Evolutionary conservation across 2,113 vertebrate species (phyloP).

Genomic region (Phyllostomus discolor): DNA sequence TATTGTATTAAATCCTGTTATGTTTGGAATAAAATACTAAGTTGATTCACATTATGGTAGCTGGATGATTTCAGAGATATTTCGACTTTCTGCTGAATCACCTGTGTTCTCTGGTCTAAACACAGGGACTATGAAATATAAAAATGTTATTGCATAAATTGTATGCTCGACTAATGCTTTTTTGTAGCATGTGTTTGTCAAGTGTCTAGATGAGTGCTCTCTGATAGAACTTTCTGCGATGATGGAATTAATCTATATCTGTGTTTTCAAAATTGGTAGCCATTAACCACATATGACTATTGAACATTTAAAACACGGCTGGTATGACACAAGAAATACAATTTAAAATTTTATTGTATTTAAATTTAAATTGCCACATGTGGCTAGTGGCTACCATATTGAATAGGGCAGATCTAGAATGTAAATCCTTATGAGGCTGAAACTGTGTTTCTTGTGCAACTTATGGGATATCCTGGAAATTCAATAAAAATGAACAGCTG

Average conservation of each 20-base stretch:
- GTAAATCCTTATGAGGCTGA: neutral
- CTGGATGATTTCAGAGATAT: neutral
- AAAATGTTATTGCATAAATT: neutral
- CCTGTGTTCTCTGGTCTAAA: neutral
- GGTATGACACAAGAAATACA: neutral
- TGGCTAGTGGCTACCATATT: neutral
- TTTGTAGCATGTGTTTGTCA: neutral
- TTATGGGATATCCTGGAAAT: neutral
- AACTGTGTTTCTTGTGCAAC: neutral
- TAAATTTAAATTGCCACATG: neutral
- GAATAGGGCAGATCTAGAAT: neutral
- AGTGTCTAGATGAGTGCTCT: neutral
- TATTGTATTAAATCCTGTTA: neutral
- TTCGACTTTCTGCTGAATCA: neutral
- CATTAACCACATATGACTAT: neutral
- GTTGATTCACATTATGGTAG: neutral
- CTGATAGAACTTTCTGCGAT: neutral
- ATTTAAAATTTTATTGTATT: neutral
- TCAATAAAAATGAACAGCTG: neutral
- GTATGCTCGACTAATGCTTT: neutral
- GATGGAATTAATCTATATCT: neutral
- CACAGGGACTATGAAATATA: neutral
- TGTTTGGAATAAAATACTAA: neutral
- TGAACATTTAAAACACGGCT: neutral
- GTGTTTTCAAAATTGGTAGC: neutral